Conservation (phyloP, 2,113 vertebrate species). For the Megatriorchis doriae region DNA sequence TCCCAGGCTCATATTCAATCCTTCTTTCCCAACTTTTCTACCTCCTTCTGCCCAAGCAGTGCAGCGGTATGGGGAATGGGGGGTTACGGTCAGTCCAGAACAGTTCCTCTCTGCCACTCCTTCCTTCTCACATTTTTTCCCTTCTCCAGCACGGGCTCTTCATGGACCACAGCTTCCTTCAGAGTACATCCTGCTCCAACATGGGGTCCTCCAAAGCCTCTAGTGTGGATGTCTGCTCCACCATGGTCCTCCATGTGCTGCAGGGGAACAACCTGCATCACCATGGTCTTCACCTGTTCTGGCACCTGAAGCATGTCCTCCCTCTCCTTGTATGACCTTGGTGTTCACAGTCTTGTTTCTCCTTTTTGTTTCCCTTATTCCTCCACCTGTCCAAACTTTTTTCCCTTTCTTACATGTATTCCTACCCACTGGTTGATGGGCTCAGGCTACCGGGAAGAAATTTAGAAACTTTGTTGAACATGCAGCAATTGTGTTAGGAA, state of each 20-base stretch:
- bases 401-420: background rate
- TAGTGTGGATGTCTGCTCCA: background rate
- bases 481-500: background rate
- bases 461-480: background rate
- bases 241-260: background rate
- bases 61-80: background rate
- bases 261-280: background rate
- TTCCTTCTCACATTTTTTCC: background rate
- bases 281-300: background rate
- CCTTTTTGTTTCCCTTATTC: background rate
- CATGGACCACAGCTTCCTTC: background rate
- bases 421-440: background rate
- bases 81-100: background rate
- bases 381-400: background rate
- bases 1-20: background rate
- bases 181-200: background rate
- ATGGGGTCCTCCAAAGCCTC: background rate
- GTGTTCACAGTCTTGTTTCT: background rate
- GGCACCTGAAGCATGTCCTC: background rate
- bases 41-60: background rate
- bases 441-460: background rate
- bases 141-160: background rate
- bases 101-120: background rate
- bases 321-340: background rate
- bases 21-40: background rate